Evolutionary conservation across 2,113 vertebrate genomes (phyloP).

Genomic region (Anas platyrhynchos): DNA sequence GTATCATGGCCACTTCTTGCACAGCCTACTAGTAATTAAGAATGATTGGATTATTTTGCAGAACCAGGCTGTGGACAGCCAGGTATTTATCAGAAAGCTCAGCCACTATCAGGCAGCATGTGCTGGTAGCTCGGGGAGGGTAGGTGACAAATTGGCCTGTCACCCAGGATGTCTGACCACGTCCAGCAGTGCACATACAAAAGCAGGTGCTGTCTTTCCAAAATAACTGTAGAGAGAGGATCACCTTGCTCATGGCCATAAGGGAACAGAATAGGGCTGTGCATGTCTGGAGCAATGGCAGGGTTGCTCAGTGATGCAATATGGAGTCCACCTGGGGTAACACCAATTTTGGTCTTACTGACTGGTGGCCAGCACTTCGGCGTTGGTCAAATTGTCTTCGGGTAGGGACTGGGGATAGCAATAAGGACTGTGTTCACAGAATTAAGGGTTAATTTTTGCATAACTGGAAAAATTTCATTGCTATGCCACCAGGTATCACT

Average conservation of each 20-base stretch:
- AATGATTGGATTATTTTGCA: neutral
- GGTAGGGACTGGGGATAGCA: neutral
- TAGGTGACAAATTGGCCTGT: neutral
- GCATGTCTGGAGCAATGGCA: neutral
- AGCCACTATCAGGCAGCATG: neutral
- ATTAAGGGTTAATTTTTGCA: neutral
- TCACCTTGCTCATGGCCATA: accelerated
- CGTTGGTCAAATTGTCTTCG: neutral
- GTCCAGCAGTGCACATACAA: neutral
- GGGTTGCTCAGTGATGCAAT: neutral
- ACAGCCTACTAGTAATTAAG: neutral
- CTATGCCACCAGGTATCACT: neutral
- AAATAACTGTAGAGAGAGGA: neutral
- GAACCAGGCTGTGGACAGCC: neutral
- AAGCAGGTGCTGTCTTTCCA: neutral
- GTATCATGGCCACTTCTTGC: neutral
- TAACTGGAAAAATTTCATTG: neutral
- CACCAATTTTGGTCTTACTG: neutral
- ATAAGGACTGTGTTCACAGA: neutral
- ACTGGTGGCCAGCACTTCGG: neutral
- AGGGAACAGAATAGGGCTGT: neutral
- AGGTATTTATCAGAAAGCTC: neutral
- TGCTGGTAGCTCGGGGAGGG: neutral
- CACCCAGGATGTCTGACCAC: neutral
- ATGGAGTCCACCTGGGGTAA: accelerated